Evolutionary conservation across 2,797 vertebrate species (phyloP).

Genomic region (Gadopsis marmoratus): DNA sequence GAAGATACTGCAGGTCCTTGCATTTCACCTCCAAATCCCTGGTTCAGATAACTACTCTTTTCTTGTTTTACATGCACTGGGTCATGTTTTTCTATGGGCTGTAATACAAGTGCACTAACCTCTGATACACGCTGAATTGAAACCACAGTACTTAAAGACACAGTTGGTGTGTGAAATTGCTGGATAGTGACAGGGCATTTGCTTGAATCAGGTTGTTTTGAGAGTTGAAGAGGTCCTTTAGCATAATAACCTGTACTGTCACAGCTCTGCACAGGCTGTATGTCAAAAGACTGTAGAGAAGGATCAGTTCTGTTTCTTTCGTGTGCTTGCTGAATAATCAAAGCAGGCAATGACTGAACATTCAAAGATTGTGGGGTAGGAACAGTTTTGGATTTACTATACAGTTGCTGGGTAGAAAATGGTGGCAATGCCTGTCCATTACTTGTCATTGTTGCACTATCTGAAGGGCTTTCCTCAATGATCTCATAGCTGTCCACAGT

Average conservation of each 20-base stretch:
- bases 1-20: conserved; percentile 32
- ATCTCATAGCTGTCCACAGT: conserved; percentile 74
- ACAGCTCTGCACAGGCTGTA: conserved; percentile 27
- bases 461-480: conserved; percentile 61
- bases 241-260: not conserved
- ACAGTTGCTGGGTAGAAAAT: conserved; percentile 21
- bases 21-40: conserved; percentile 19
- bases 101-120: conserved; percentile 17
- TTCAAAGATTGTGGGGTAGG: conserved; percentile 25
- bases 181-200: conserved; percentile 37
- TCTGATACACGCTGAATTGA: conserved; percentile 46
- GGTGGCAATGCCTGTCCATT: conserved; percentile 17
- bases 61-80: conserved; percentile 11
- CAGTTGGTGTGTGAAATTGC: conserved; percentile 36
- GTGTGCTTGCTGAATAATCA: conserved; percentile 24
- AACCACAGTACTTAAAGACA: conserved; percentile 25
- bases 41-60: conserved; percentile 28
- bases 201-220: conserved; percentile 36
- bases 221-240: conserved; percentile 37
- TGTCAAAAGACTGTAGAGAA: conserved; percentile 13
- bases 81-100: conserved; percentile 33
- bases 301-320: conserved; percentile 7
- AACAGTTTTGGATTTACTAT: conserved; percentile 24
- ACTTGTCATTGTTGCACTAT: conserved; percentile 34
- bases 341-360: conserved; percentile 9